Evolutionary conservation across 2,113 vertebrate genomes (phyloP), one percentile per base, ranked within the genome.

Genomic region (Zosterops borbonicus): DNA sequence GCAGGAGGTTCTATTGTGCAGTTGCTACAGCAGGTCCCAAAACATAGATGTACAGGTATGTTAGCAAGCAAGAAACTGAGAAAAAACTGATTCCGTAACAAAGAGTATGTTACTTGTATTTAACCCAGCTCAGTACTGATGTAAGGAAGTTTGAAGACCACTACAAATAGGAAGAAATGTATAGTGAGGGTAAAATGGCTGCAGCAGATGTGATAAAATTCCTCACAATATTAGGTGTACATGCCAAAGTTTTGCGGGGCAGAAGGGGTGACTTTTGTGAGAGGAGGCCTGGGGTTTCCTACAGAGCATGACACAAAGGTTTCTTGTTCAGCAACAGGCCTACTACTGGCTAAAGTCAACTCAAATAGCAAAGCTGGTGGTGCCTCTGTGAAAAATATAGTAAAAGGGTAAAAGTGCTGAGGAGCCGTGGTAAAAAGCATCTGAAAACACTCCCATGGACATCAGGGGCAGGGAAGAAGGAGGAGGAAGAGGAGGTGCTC

Each of bases 221-320:
- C 14, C 23, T 37, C 14, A 50, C 5, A 35, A 39, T 39, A 39
- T 39, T 39, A 39, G 7, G 3, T 12, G 14, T 31, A 80, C 1
- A 1, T 9, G 1, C 5, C 19, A 37, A 74, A n/a, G 9, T 22
- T 59, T 46, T 25, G 5, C 6, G 4, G 4, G 5, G 4, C 0
- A 2, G 23, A 19, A 44, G 10, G 10, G 4, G 27, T 39, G 9
- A 62, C 6, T 12, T 56, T 13, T 25, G 15, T 46, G 18, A 73
- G 25, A 46, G 37, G 22, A 68, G n/a, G 23, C 6, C 62, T 29
- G 4, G 3, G 4, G 15, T 50, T 80, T 33, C 15, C 22, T 60
- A 29, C 12, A 39, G 9, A 50, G 12, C 6, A 7, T 5, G 5
- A 76, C 6, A 46, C 7, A 78, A 35, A 55, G 6, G 4, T n/a